Conservation (phyloP, 2,797 vertebrate species). For the Myotis vivesi region DNA sequence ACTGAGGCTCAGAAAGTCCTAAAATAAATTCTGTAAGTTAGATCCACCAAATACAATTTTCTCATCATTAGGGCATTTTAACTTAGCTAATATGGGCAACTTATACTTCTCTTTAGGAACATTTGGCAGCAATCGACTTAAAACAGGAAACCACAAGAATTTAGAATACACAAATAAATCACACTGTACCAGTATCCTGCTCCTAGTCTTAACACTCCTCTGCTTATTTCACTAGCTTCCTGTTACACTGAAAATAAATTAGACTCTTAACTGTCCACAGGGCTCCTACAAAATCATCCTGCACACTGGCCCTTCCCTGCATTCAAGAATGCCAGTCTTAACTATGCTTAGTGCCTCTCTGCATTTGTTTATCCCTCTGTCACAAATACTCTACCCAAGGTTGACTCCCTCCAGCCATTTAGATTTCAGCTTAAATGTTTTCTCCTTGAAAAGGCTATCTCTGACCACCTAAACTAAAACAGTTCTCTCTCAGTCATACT, state of each 20-base stretch:
- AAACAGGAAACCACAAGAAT: not conserved
- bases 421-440: not conserved
- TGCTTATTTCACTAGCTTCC: not conserved
- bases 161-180: not conserved
- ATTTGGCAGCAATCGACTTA: not conserved
- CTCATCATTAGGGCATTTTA: not conserved
- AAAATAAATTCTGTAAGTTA: slow-evolving; percentile 63
- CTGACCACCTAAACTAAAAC: not conserved
- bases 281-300: not conserved
- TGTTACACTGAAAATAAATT: not conserved
- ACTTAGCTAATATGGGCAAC: not conserved
- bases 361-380: not conserved
- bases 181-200: not conserved
- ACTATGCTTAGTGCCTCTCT: not conserved
- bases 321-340: not conserved
- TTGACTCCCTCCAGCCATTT: not conserved
- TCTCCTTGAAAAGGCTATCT: not conserved
- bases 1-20: slow-evolving; percentile 84
- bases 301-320: not conserved
- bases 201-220: not conserved
- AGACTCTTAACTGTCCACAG: not conserved
- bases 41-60: not conserved
- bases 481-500: not conserved
- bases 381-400: not conserved
- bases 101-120: not conserved